These are phyloP conservation scores for Dioctria linearis DNA, from an alignment of 2,888 invertebrate species.

Conservation along the genomic window DNA sequence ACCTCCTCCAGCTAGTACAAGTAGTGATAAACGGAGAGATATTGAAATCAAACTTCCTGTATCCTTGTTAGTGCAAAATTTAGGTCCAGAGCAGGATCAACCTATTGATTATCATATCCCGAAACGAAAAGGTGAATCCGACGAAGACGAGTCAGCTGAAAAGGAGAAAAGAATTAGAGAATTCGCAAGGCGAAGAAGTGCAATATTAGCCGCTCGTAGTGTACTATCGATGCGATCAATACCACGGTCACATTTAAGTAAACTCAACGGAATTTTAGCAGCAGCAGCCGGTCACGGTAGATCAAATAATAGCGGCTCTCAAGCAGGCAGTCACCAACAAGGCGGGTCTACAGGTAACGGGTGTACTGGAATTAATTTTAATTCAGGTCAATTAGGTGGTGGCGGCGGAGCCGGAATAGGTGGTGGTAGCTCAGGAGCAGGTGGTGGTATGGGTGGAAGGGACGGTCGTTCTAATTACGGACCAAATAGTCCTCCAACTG, in stretches of 20 bases:
- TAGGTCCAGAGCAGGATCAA: conserved; percentile 85
- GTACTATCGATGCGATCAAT: conserved; percentile 74
- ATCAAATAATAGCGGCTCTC: conserved; percentile 74
- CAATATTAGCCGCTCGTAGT: conserved; percentile 73
- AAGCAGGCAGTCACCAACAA: conserved; percentile 63
- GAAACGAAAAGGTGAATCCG: conserved; percentile 77
- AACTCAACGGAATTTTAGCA: conserved; percentile 78
- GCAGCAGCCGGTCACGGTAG: conserved; percentile 88
- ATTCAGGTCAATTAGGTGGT: conserved; percentile 71
- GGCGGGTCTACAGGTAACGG: conserved; percentile 67
- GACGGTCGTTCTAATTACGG: conserved; percentile 85
- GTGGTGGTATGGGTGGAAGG: conserved; percentile 84
- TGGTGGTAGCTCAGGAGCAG: conserved; percentile 74
- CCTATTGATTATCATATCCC: conserved; percentile 92
- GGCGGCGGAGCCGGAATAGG: conserved; percentile 76
- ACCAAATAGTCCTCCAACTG: conserved; percentile 89
- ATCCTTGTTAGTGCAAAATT: conserved; percentile 70
- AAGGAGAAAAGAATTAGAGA: conserved; percentile 79
- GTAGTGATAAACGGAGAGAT: conserved; percentile 66
- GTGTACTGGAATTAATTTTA: conserved; percentile 70
- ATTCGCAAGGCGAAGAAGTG: conserved; percentile 77
- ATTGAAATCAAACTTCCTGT: conserved; percentile 73
- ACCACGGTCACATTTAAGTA: conserved; percentile 72
- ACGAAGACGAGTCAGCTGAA: conserved; percentile 64
- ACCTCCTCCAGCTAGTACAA: conserved; percentile 61